These are phyloP conservation scores for Polia nebulosa DNA, from an alignment of 2,888 invertebrate species.

Conservation along the genomic window DNA sequence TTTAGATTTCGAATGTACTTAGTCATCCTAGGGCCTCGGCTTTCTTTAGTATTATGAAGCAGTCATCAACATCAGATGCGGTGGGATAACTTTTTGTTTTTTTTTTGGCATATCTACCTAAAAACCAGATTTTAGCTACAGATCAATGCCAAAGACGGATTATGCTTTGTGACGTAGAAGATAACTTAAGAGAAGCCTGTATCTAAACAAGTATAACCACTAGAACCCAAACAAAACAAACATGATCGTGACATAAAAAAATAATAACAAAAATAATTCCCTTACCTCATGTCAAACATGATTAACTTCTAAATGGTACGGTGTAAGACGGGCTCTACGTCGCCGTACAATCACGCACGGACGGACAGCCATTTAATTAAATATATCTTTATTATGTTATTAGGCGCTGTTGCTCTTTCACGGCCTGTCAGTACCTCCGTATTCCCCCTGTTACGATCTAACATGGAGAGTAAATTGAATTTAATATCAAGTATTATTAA, in stretches of 20 bases:
- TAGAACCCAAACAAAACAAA: background rate
- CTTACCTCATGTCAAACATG: slow-evolving; percentile 17
- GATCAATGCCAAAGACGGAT: background rate
- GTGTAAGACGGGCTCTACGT: slow-evolving; percentile 4
- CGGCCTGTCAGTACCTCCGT: slow-evolving; percentile 57
- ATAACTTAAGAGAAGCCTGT: background rate
- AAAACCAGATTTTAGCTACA: background rate
- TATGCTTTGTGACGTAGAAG: background rate
- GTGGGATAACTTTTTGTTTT: too few relatives aligned
- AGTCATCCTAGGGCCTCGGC: background rate
- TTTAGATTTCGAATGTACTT: slow-evolving; percentile 17
- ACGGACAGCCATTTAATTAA: slow-evolving; percentile 30
- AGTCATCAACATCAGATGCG: background rate
- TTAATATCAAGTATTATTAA: slow-evolving; percentile 58
- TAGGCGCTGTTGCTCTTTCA: slow-evolving; percentile 60
- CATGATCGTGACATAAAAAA: slow-evolving; percentile 1
- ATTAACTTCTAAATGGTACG: slow-evolving; percentile 16
- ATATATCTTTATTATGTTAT: slow-evolving; percentile 53
- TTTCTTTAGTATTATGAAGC: slow-evolving; percentile 3
- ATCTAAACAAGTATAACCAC: background rate
- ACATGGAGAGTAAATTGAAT: slow-evolving; percentile 57
- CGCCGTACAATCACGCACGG: slow-evolving; percentile 16
- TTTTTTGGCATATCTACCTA: too few relatives aligned
- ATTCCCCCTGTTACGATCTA: slow-evolving; percentile 28
- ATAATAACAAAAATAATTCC: slow-evolving; percentile 12